Percentiles rank a stretch among this genome's conserved stretches.
Evolutionary conservation across 2,888 invertebrate genomes (phyloP).

Genomic region (Hirtodrosophila histrioides): DNA sequence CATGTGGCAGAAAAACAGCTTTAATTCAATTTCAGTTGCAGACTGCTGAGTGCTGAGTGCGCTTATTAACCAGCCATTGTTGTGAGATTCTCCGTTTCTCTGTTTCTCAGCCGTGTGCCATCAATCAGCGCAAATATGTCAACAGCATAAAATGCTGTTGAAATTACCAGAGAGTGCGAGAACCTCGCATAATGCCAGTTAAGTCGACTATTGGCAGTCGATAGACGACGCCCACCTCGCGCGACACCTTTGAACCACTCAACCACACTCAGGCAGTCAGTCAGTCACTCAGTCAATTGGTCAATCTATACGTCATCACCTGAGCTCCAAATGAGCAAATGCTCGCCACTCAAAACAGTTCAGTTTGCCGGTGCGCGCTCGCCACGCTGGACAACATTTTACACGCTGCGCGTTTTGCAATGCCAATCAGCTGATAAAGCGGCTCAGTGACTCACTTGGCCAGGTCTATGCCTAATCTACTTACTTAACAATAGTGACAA

Average conservation of each 20-base stretch:
- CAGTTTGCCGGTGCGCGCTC: constrained; percentile 75
- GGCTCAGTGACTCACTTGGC: constrained; percentile 32
- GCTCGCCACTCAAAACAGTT: constrained; percentile 41
- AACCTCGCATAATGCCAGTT: constrained; percentile 69
- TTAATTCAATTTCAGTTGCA: constrained; percentile 71
- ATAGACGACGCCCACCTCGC: constrained; percentile 50
- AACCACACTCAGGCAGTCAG: constrained; percentile 38
- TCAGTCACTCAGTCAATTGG: constrained; percentile 28
- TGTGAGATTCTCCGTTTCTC: constrained; percentile 17
- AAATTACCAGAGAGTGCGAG: constrained; percentile 21
- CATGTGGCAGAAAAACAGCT: constrained; percentile 63
- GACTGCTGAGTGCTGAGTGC: constrained; percentile 8
- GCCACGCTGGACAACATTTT: constrained; percentile 56
- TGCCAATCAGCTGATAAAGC: constrained; percentile 34
- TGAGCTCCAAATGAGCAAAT: constrained; percentile 41
- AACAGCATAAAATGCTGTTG: constrained; percentile 52
- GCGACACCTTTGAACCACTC: constrained; percentile 15
- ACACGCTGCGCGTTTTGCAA: constrained; percentile 39
- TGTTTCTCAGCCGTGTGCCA: constrained; percentile 23
- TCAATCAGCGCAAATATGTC: constrained; percentile 67
- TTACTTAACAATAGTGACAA: constrained; percentile 19
- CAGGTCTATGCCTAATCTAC: constrained; percentile 26
- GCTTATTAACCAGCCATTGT: constrained; percentile 71
- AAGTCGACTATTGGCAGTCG: constrained; percentile 51
- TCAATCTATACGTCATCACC: constrained; percentile 49